Percentiles rank a stretch among this genome's conserved stretches.
phyloP scores from a whole-genome alignment of 2,888 invertebrate genomes.

The Limenitis camilla region DNA sequence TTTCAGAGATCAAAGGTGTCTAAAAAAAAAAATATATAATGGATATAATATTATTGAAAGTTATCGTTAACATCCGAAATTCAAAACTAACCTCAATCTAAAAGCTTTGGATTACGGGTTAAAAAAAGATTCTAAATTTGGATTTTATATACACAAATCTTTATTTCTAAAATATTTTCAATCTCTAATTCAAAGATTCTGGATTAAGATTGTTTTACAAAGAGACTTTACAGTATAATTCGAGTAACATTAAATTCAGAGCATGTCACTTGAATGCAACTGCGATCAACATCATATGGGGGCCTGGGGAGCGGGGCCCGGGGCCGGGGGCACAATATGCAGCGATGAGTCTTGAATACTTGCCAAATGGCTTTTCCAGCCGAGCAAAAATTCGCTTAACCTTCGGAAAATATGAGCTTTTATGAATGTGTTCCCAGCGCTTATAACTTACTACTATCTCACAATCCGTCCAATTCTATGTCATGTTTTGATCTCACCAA shows the following conservation, averaged over 20 bases:
- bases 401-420: constrained; percentile 16
- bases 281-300: constrained; percentile 18
- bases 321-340: constrained; percentile 18
- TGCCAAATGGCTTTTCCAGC: constrained; percentile 23
- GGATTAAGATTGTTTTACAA: neutral
- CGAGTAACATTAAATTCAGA: constrained; percentile 15
- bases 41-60: too few relatives aligned
- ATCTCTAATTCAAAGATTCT: too few relatives aligned
- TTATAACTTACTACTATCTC: constrained; percentile 1
- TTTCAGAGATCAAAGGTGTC: too few relatives aligned
- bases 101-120: too few relatives aligned
- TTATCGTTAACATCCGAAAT: too few relatives aligned
- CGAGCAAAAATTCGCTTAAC: constrained; percentile 23
- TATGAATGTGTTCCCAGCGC: constrained; percentile 11
- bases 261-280: constrained; percentile 15
- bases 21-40: too few relatives aligned
- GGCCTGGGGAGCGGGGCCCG: constrained; percentile 14
- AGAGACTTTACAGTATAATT: constrained; percentile 5
- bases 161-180: too few relatives aligned
- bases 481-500: neutral
- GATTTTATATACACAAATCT: too few relatives aligned
- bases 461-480: neutral
- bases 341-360: constrained; percentile 19
- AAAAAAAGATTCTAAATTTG: too few relatives aligned
- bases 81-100: too few relatives aligned